Conservation (phyloP, 1,140 invertebrate species). For the Muscidifurax raptorellus region DNA sequence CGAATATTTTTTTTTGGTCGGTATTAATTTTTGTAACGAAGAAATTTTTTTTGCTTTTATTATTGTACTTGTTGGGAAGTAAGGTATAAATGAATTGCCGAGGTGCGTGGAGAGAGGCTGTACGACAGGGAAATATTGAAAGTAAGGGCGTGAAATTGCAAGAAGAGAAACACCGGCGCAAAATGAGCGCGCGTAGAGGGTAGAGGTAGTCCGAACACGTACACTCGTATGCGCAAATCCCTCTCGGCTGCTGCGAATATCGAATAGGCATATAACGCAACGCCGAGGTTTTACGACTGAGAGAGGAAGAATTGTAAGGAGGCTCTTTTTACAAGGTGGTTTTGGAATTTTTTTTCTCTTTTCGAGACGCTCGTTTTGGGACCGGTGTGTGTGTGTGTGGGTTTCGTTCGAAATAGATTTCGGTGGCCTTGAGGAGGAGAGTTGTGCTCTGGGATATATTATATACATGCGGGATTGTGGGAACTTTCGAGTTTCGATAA, state of each 20-base stretch:
- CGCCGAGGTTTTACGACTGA: background rate
- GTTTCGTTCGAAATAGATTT: background rate
- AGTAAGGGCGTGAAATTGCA: background rate
- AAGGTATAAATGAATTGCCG: background rate
- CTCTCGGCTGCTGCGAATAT: slow-evolving; percentile 9
- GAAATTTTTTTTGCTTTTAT: background rate
- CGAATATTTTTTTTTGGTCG: background rate
- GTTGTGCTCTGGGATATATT: background rate
- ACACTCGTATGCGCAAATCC: background rate
- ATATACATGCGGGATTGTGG: too few species aligned
- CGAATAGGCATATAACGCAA: slow-evolving; percentile 1
- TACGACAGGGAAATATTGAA: background rate
- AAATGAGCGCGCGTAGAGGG: too few species aligned
- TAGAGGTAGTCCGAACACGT: slow-evolving; percentile 18
- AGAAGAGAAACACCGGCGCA: background rate
- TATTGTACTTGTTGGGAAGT: background rate
- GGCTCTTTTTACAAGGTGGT: background rate
- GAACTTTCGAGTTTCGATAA: too few species aligned
- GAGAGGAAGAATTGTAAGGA: background rate
- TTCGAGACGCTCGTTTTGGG: background rate
- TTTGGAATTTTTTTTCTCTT: background rate
- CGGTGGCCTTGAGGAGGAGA: background rate
- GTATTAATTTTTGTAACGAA: background rate
- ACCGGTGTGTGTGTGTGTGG: background rate
- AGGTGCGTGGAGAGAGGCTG: too few species aligned